A percentile compares a stretch with the other conserved stretches of the same genome.
These are phyloP conservation scores for Nibea albiflora DNA, from an alignment of 2,113 vertebrate species.

Conservation along the genomic window DNA sequence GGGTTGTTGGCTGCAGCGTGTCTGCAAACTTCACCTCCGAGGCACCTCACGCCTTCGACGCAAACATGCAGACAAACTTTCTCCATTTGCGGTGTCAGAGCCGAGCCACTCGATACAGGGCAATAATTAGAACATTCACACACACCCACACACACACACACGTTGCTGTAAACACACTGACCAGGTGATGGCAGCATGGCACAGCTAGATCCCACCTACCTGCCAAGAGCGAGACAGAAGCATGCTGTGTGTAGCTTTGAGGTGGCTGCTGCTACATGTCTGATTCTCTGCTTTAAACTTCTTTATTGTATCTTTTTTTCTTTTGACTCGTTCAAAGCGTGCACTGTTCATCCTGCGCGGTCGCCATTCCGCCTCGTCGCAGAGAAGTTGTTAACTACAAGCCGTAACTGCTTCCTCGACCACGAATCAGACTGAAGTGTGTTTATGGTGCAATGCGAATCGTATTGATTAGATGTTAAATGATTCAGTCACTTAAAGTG, in stretches of 20 bases:
- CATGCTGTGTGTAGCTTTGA: constrained; percentile 13
- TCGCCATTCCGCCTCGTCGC: not conserved
- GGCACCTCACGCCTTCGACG: not conserved
- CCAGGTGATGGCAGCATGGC: constrained; percentile 84
- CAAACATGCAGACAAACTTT: not conserved
- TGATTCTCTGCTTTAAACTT: not conserved
- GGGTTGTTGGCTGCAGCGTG: not conserved
- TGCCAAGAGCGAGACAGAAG: not conserved
- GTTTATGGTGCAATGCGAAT: constrained; percentile 68
- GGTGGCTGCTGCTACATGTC: not conserved
- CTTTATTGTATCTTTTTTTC: not conserved
- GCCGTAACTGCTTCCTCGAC: constrained; percentile 31
- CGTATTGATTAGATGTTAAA: constrained; percentile 80
- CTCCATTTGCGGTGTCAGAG: not conserved
- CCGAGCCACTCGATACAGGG: constrained; percentile 8
- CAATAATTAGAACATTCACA: not conserved
- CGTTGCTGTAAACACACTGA: constrained; percentile 43
- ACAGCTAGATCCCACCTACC: constrained; percentile 65
- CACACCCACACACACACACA: not conserved
- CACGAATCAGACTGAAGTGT: constrained; percentile 52
- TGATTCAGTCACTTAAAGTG: constrained; percentile 81
- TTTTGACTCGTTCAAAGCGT: not conserved
- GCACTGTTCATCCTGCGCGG: not conserved
- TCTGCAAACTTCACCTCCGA: not conserved
- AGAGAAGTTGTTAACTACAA: constrained; percentile 52